Conservation (phyloP, 2,888 invertebrate species). For the Caenorhabditis sp. region DNA sequence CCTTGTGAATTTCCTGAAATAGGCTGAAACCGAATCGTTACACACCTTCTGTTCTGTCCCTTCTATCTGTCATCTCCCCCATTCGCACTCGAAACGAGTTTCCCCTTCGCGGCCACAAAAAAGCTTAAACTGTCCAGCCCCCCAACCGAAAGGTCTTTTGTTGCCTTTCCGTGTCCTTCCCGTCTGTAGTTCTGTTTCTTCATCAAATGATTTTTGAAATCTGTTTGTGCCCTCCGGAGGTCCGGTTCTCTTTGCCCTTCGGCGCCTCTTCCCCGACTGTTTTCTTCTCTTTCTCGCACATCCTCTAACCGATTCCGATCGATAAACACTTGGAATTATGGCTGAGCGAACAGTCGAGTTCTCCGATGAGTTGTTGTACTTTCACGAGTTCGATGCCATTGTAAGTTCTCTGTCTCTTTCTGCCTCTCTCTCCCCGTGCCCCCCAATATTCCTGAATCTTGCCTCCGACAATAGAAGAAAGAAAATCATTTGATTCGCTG, state of each 20-base stretch:
- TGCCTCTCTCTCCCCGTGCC: not conserved
- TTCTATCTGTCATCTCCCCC: conserved; percentile 25
- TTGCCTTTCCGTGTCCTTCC: not conserved
- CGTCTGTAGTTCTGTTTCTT: not conserved
- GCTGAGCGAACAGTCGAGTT: conserved; percentile 38
- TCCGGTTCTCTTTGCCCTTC: conserved; percentile 12
- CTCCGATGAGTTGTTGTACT: conserved; percentile 55
- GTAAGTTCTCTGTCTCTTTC: conserved; percentile 36
- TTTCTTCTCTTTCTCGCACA: conserved; percentile 14
- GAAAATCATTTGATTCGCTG: conserved; percentile 27
- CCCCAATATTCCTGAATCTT: conserved; percentile 12
- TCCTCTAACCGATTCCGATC: conserved; percentile 14
- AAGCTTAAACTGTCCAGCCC: conserved; percentile 47
- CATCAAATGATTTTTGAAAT: conserved; percentile 5
- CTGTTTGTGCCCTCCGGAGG: conserved; percentile 15
- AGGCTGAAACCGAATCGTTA: conserved; percentile 16
- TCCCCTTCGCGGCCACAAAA: conserved; percentile 23
- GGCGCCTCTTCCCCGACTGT: not conserved
- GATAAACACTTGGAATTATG: conserved; percentile 23
- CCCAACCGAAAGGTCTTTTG: conserved; percentile 8
- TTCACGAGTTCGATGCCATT: conserved; percentile 59
- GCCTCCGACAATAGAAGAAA: not conserved
- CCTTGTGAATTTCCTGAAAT: conserved; percentile 12
- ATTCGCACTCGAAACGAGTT: conserved; percentile 37
- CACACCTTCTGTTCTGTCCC: conserved; percentile 3